Evolutionary conservation across 2,113 vertebrate genomes (phyloP).

Genomic region (Phocoena sinus): DNA sequence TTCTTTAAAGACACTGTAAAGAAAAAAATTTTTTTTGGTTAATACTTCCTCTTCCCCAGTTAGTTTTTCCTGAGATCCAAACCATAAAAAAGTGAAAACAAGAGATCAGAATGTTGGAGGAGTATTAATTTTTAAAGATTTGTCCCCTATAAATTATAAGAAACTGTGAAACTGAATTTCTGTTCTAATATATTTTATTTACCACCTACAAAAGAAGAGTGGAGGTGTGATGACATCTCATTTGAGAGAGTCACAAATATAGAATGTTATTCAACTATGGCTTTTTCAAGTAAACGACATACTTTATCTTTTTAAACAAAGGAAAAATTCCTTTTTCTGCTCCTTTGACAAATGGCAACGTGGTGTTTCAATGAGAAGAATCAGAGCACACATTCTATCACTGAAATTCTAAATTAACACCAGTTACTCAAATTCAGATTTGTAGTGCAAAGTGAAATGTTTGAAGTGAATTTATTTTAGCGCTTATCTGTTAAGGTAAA

Average conservation of each 20-base stretch:
- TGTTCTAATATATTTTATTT: conserved; percentile 4
- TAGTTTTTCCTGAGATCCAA: neutral
- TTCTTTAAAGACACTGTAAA: neutral
- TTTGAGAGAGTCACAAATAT: conserved; percentile 33
- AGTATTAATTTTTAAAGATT: neutral
- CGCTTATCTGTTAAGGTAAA: neutral
- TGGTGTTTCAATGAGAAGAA: conserved; percentile 24
- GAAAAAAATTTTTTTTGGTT: neutral
- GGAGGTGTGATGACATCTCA: neutral
- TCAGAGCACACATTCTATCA: neutral
- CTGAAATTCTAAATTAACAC: neutral
- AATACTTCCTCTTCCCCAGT: neutral
- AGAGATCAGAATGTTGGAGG: neutral
- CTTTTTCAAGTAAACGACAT: conserved; percentile 1
- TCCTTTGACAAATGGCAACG: neutral
- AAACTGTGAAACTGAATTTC: neutral
- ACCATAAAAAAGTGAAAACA: neutral
- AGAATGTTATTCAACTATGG: neutral
- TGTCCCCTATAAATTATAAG: neutral
- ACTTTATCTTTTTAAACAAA: neutral
- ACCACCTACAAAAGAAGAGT: neutral
- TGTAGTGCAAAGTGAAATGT: neutral
- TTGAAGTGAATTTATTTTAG: neutral
- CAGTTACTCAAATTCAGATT: neutral
- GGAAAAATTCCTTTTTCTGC: neutral